phyloP scores from a whole-genome alignment of 1,140 invertebrate genomes.

The Cherax destructor region DNA sequence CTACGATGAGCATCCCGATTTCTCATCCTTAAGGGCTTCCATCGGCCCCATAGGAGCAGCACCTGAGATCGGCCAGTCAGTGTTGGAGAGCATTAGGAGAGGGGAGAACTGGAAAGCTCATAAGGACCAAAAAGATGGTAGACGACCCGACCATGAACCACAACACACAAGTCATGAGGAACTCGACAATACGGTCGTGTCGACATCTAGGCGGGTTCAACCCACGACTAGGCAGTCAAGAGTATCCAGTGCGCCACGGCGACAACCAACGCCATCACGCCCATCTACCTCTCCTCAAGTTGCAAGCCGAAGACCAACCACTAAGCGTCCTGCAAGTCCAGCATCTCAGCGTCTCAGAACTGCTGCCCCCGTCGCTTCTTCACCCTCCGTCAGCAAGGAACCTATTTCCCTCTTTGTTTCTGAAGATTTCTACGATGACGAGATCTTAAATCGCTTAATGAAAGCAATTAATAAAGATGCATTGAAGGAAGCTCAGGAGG shows the following conservation, averaged over 20 bases:
- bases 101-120: conserved; percentile 54
- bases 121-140: conserved; percentile 7
- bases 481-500: neutral
- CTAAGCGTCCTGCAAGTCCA: neutral
- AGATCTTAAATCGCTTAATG: conserved; percentile 46
- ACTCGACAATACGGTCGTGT: neutral
- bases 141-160: neutral
- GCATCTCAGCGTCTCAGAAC: neutral
- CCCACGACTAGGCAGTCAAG: neutral
- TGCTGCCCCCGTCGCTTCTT: neutral
- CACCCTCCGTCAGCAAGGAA: neutral
- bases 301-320: neutral
- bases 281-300: neutral
- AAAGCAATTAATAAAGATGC: conserved; percentile 41
- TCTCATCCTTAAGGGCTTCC: conserved; percentile 34
- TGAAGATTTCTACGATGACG: conserved; percentile 13
- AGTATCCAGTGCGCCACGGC: neutral
- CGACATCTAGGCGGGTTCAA: neutral
- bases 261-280: neutral
- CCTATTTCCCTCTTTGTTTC: conserved; percentile 5
- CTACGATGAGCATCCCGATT: conserved; percentile 51
- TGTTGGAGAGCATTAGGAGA: conserved; percentile 4
- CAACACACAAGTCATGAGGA: neutral
- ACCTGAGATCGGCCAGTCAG: conserved; percentile 43
- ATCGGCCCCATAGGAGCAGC: conserved; percentile 46